Conservation (phyloP, 2,113 vertebrate genomes). For the Trichomycterus rosablanca region DNA sequence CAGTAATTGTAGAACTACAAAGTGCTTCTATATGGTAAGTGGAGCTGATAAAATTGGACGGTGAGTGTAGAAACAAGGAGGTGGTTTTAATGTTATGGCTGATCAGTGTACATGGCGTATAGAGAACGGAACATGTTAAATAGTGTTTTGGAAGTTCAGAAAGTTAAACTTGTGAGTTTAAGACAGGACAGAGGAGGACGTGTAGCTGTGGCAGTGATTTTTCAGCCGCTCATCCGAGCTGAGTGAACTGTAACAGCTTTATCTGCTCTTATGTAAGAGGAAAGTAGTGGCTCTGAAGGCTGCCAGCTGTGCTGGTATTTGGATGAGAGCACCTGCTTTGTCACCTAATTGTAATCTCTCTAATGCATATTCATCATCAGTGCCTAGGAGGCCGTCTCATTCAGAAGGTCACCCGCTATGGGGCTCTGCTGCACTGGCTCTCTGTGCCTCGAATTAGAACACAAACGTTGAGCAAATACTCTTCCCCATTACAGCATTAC, state of each 20-base stretch:
- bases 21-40: too few relatives aligned
- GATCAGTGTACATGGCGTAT: too few relatives aligned
- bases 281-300: conserved; percentile 51
- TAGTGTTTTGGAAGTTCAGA: too few relatives aligned
- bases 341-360: conserved; percentile 62
- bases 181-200: background rate
- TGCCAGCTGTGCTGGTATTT: conserved; percentile 59
- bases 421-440: conserved; percentile 30
- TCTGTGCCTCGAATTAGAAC: conserved; percentile 31
- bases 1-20: too few relatives aligned
- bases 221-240: conserved; percentile 39
- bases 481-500: conserved; percentile 24
- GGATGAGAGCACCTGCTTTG: conserved; percentile 57
- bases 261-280: conserved; percentile 56
- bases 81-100: too few relatives aligned
- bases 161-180: conserved; percentile 7
- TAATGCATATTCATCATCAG: conserved; percentile 61
- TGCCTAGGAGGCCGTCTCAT: conserved; percentile 58
- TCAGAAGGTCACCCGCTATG: conserved; percentile 50
- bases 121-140: too few relatives aligned
- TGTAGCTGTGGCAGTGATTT: conserved; percentile 29
- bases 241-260: conserved; percentile 27
- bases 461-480: conserved; percentile 36
- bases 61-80: too few relatives aligned
- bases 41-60: too few relatives aligned